phyloP scores from a whole-genome alignment of 2,888 invertebrate species.

The Encarsia formosa region DNA sequence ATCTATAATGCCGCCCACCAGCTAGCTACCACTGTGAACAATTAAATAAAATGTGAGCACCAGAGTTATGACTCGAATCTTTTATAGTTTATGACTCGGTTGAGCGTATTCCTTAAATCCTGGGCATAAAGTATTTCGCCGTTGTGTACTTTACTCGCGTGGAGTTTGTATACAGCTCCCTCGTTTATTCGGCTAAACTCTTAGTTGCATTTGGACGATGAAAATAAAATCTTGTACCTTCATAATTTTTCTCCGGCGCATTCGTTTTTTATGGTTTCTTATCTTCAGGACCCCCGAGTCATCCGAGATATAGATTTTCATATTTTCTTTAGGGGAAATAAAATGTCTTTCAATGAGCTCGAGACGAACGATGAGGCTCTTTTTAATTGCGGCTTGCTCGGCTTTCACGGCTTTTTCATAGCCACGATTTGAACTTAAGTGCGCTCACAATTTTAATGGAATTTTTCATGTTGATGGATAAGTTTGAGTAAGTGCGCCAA shows the following conservation, averaged over 20 bases:
- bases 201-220: slow-evolving; percentile 4
- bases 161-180: background rate
- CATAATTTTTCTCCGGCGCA: slow-evolving; percentile 24
- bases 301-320: slow-evolving; percentile 18
- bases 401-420: slow-evolving; percentile 23
- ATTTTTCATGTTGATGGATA: slow-evolving; percentile 14
- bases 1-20: slow-evolving; percentile 4
- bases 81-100: slow-evolving; percentile 48
- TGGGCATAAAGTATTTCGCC: slow-evolving; percentile 1
- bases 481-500: slow-evolving; percentile 1
- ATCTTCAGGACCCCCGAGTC: background rate
- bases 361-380: background rate
- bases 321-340: slow-evolving; percentile 13
- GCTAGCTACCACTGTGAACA: slow-evolving; percentile 39
- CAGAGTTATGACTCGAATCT: slow-evolving; percentile 51
- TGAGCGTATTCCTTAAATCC: slow-evolving; percentile 48
- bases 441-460: slow-evolving; percentile 15
- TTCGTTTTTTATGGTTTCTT: slow-evolving; percentile 4
- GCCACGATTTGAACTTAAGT: slow-evolving; percentile 4
- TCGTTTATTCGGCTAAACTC: slow-evolving; percentile 11
- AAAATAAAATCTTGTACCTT: slow-evolving; percentile 21
- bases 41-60: slow-evolving; percentile 52
- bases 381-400: slow-evolving; percentile 22
- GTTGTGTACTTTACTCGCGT: background rate
- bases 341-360: slow-evolving; percentile 6